phyloP scores from a whole-genome alignment of 2,888 invertebrate genomes.

The Aphidius colemani region DNA sequence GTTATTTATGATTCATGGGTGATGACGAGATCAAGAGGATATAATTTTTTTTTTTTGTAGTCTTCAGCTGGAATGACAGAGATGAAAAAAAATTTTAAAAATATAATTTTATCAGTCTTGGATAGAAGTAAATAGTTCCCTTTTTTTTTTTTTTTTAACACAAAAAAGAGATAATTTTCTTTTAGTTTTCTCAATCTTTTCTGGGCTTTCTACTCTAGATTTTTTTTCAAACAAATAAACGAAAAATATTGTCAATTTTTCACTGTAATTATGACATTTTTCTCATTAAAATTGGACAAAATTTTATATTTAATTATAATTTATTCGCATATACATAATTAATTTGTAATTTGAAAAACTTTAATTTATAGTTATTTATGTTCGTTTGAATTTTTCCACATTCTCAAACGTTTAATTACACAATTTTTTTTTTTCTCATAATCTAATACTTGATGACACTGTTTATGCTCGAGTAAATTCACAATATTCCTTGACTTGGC shows the following conservation, averaged over 20 bases:
- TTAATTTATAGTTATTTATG: neutral
- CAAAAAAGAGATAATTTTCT: no score
- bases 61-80: conserved; percentile 34
- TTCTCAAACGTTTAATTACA: neutral
- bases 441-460: conserved; percentile 43
- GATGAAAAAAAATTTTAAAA: conserved; percentile 22
- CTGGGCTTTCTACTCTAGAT: no score
- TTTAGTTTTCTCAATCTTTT: no score
- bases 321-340: no score
- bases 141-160: no score
- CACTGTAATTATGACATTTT: no score
- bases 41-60: conserved; percentile 32
- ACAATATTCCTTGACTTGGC: conserved; percentile 21
- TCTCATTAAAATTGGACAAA: no score
- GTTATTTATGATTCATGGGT: conserved; percentile 42
- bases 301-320: no score
- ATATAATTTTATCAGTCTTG: conserved; percentile 5
- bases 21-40: conserved; percentile 10
- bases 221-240: no score
- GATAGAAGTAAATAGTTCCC: conserved; percentile 12
- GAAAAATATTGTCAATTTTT: no score
- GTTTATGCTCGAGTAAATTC: conserved; percentile 31
- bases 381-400: neutral
- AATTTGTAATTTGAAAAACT: neutral
- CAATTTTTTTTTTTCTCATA: neutral